Evolutionary conservation across 2,888 invertebrate genomes (phyloP).

Genomic region (Coelinius sp.): DNA sequence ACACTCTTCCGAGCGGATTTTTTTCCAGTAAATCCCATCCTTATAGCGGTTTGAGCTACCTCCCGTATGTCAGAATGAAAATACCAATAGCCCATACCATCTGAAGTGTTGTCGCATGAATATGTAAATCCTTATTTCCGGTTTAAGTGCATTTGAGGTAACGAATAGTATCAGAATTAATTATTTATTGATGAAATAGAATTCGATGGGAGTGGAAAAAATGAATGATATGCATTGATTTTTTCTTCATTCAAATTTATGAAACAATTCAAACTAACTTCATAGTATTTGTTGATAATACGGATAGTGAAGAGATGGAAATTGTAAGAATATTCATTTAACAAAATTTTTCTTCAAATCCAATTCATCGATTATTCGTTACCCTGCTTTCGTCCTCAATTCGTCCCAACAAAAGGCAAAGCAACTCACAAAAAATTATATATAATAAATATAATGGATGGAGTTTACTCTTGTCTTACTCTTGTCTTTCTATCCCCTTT

Average conservation of each 20-base stretch:
- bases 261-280: too few relatives aligned
- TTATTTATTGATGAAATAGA: conserved; percentile 63
- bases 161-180: conserved; percentile 55
- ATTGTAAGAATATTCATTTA: too few relatives aligned
- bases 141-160: conserved; percentile 63
- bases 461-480: neutral
- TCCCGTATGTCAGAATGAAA: conserved; percentile 14
- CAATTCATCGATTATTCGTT: neutral
- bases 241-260: too few relatives aligned
- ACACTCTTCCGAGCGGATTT: conserved; percentile 24
- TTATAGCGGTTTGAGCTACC: conserved; percentile 23
- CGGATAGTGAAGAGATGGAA: too few relatives aligned
- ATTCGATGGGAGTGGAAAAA: too few relatives aligned
- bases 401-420: neutral
- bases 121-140: conserved; percentile 71
- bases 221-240: too few relatives aligned
- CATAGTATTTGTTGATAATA: too few relatives aligned
- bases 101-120: conserved; percentile 59
- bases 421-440: neutral
- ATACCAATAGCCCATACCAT: conserved; percentile 26
- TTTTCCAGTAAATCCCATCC: conserved; percentile 29
- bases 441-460: neutral
- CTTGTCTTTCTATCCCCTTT: neutral
- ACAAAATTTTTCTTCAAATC: too few relatives aligned
- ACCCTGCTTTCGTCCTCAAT: too few relatives aligned